phyloP scores from a whole-genome alignment of 92 coral and sea anemone genomes.

The Zoanthus gigantus region DNA sequence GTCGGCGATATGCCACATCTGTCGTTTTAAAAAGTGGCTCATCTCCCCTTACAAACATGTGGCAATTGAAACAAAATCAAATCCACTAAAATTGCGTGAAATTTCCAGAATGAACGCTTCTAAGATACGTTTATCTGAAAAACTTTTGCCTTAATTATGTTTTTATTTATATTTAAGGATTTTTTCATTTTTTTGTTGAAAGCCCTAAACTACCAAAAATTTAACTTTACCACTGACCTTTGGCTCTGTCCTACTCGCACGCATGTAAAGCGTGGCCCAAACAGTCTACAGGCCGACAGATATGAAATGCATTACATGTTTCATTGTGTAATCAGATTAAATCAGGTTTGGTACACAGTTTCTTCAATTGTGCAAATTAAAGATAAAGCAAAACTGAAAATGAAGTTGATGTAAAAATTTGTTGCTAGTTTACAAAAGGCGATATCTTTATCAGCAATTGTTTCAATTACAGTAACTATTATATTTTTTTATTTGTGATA shows the following conservation, averaged over 20 bases:
- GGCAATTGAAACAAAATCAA: background rate
- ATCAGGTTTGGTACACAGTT: background rate
- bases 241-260: background rate
- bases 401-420: too few relatives aligned
- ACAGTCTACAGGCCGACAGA: background rate
- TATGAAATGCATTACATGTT: background rate
- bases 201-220: background rate
- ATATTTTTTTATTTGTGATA: too few relatives aligned
- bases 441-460: too few relatives aligned
- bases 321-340: background rate
- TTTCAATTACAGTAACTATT: too few relatives aligned
- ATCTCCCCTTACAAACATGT: conserved; percentile 37
- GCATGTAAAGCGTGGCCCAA: background rate
- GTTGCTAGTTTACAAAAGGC: too few relatives aligned
- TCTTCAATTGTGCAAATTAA: too few relatives aligned
- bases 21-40: conserved; percentile 17
- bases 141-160: background rate
- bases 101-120: background rate
- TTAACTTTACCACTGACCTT: background rate
- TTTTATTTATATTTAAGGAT: background rate
- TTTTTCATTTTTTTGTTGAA: background rate
- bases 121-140: background rate
- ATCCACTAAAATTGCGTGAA: background rate
- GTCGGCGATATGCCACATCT: conserved; percentile 35
- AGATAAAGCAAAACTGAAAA: too few relatives aligned